Conservation (phyloP, 2,888 invertebrate species). For the Latheticus oryzae region DNA sequence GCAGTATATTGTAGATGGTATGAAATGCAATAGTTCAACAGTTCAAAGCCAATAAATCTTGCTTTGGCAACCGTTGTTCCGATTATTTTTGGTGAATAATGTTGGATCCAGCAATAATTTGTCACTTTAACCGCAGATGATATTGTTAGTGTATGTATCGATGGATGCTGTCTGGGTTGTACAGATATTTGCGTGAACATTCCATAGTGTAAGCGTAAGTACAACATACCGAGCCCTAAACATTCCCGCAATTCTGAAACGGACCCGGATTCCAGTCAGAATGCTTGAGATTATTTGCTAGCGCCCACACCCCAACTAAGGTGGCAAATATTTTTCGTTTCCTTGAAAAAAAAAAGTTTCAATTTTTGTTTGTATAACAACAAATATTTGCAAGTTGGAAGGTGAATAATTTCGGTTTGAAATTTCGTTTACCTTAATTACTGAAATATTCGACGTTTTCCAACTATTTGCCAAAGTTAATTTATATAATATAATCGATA, state of each 20-base stretch:
- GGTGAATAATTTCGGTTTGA: not conserved
- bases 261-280: conserved; percentile 45
- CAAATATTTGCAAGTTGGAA: not conserved
- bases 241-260: conserved; percentile 47
- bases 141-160: not conserved
- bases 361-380: conserved; percentile 14
- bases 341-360: too few relatives aligned
- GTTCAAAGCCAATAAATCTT: too few relatives aligned
- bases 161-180: conserved; percentile 16
- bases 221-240: conserved; percentile 45
- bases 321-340: conserved; percentile 36
- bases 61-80: too few relatives aligned
- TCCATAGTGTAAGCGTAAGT: conserved; percentile 43
- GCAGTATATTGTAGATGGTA: too few relatives aligned
- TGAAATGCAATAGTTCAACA: too few relatives aligned
- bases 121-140: conserved; percentile 4
- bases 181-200: conserved; percentile 45
- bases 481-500: conserved; percentile 50
- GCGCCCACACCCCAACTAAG: conserved; percentile 31
- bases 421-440: conserved; percentile 35
- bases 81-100: too few relatives aligned
- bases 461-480: conserved; percentile 46
- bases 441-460: conserved; percentile 41
- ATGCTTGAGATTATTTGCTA: conserved; percentile 45
- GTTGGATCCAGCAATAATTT: too few relatives aligned